These are phyloP conservation scores for Cyprinodon tularosa DNA, from an alignment of 2,113 vertebrate species.

Conservation along the genomic window DNA sequence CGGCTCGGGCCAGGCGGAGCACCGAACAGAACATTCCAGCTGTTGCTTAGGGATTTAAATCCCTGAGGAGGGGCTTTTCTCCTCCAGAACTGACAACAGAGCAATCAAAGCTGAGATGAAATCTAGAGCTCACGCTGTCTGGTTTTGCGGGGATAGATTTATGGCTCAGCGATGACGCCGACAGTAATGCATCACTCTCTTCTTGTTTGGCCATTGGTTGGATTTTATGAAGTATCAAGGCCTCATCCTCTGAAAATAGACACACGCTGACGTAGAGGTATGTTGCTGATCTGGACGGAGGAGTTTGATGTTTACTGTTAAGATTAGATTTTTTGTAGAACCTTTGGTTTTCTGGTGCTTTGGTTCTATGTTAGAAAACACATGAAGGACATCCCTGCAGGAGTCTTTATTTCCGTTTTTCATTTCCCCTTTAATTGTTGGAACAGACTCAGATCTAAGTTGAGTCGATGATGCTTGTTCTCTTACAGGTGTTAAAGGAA, in stretches of 20 bases:
- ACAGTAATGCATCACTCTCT: slow-evolving; percentile 29
- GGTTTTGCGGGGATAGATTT: slow-evolving; percentile 13
- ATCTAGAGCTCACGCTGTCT: neutral
- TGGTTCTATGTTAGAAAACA: neutral
- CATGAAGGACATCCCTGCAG: neutral
- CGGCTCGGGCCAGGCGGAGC: slow-evolving; percentile 14
- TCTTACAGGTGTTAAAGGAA: slow-evolving; percentile 39
- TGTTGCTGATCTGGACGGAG: slow-evolving; percentile 21
- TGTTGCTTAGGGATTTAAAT: neutral
- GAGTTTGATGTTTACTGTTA: slow-evolving; percentile 29
- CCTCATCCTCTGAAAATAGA: slow-evolving; percentile 68
- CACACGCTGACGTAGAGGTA: slow-evolving; percentile 5
- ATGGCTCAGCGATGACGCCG: slow-evolving; percentile 12
- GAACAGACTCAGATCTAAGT: neutral
- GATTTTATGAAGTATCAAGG: slow-evolving; percentile 42
- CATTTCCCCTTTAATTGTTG: neutral
- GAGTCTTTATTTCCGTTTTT: neutral
- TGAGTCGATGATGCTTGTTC: slow-evolving; percentile 29
- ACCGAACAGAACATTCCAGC: slow-evolving; percentile 25
- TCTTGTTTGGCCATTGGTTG: slow-evolving; percentile 49
- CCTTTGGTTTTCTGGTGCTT: neutral
- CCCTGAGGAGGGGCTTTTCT: neutral
- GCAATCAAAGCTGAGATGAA: neutral
- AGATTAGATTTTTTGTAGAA: neutral
- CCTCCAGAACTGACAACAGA: neutral